Evolutionary conservation across 2,888 invertebrate genomes (phyloP), one percentile per base, ranked within the genome.

Genomic region (Xylota sylvarum): DNA sequence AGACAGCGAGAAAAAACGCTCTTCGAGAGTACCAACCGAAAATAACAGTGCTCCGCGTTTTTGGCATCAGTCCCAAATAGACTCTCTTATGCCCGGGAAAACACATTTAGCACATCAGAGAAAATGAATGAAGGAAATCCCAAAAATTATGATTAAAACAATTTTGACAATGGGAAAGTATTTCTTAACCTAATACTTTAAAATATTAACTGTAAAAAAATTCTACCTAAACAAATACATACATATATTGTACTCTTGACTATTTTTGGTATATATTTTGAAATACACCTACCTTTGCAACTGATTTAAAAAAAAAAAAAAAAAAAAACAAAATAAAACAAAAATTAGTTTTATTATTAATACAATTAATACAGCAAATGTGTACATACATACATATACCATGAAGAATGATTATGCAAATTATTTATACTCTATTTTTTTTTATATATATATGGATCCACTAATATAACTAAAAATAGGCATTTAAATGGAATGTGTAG

Each of bases 41-140:
- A 92, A 91, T 91, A 91, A 91, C 91, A 91, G 90, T 91, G 90
- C 90, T 90, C 90, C 90, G 91, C 89, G 90, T 89, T 91, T 92
- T 92, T 92, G 92, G 92, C 92, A 92, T 90, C 91, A 90, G 90
- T 92, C 92, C 92, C 92, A 92, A 91, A 92, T 90, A 90, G 90
- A 91, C 91, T 92, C 91, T 91, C 90, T 91, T 90, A 91, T 91
- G 90, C 92, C 92, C 92, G 92, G 92, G 92, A 92, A 92, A 92
- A 92, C 91, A 91, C 91, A 91, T 91, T 91, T 91, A 91, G 92
- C 91, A 90, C 90, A 90, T 90, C 89, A 90, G 89, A 90, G 79
- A 80, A 83, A 85, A 85, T 85, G 73, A 87, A 82, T 86, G 86
- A 82, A 86, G 86, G 82, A 86, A 86, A 82, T 86, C 86, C 82